These are phyloP conservation scores for Zaprionus tsacasi DNA, from an alignment of 1,140 invertebrate genomes.

Conservation along the genomic window DNA sequence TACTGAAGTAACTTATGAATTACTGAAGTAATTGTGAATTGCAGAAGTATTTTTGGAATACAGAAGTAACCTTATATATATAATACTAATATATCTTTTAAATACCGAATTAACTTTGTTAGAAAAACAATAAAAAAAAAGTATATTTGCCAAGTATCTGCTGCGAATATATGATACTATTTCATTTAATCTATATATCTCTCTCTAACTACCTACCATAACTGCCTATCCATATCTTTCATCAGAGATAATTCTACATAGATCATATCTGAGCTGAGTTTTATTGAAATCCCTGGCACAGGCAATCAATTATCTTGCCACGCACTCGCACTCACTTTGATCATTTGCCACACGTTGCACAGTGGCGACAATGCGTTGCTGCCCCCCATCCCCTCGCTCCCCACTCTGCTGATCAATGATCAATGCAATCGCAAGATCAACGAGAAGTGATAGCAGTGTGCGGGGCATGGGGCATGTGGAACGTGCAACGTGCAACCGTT, in stretches of 20 bases:
- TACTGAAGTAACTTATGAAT: too few relatives aligned
- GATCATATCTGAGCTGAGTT: background rate
- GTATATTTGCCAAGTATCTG: background rate
- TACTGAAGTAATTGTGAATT: too few relatives aligned
- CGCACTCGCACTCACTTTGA: constrained; percentile 38
- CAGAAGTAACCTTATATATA: too few relatives aligned
- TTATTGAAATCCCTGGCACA: constrained; percentile 2
- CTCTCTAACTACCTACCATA: too few relatives aligned
- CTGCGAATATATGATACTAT: background rate
- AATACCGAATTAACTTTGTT: too few relatives aligned
- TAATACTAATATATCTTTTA: too few relatives aligned
- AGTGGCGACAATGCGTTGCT: constrained; percentile 60
- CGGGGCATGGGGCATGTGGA: constrained; percentile 5
- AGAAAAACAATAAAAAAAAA: too few relatives aligned
- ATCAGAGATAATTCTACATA: background rate
- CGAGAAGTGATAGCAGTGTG: background rate
- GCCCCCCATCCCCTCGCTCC: too few relatives aligned
- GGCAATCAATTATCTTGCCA: constrained; percentile 45
- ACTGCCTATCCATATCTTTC: too few relatives aligned
- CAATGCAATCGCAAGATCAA: constrained; percentile 69
- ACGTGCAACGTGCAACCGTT: constrained; percentile 35
- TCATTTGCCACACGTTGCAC: constrained; percentile 40
- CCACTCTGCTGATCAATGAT: constrained; percentile 27
- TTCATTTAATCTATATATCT: too few relatives aligned
- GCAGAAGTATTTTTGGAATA: too few relatives aligned